phyloP scores from a whole-genome alignment of 2,113 vertebrate species.

The Ursus arctos region DNA sequence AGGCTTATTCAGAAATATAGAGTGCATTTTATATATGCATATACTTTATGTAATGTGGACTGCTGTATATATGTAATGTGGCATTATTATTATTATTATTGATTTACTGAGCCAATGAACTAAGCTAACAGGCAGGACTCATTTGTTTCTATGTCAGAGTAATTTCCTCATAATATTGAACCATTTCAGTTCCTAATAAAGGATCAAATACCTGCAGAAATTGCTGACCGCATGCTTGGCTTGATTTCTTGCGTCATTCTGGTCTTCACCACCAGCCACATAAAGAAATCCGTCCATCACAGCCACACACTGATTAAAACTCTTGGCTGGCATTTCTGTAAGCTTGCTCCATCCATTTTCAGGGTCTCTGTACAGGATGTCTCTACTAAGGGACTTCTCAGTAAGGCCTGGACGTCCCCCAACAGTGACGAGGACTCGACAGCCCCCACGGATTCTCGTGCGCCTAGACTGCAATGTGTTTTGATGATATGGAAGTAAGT shows the following conservation, averaged over 20 bases:
- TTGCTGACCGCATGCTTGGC: slow-evolving; percentile 99
- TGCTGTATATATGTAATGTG: background rate
- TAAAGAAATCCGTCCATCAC: slow-evolving; percentile 99
- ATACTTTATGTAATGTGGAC: background rate
- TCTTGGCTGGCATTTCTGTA: slow-evolving; percentile 98
- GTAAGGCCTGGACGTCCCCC: slow-evolving; percentile 97
- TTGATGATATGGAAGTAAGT: slow-evolving; percentile 97
- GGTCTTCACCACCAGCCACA: slow-evolving; percentile 98
- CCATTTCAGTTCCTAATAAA: slow-evolving; percentile 53
- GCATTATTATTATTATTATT: background rate
- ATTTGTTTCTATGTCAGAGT: background rate
- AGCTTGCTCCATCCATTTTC: slow-evolving; percentile 98
- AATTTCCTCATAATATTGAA: background rate
- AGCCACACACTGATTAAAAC: slow-evolving; percentile 98
- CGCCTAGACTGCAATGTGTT: slow-evolving; percentile 98
- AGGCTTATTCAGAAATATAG: background rate
- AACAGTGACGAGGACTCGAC: slow-evolving; percentile 95
- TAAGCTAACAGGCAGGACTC: background rate
- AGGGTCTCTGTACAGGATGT: slow-evolving; percentile 96
- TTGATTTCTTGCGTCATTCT: slow-evolving; percentile 99
- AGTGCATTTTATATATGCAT: background rate
- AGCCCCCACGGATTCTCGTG: slow-evolving; percentile 97
- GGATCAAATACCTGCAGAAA: slow-evolving; percentile 95
- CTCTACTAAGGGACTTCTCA: slow-evolving; percentile 99
- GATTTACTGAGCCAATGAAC: background rate